These are phyloP conservation scores for Diphyllodes magnificus DNA, from an alignment of 2,113 vertebrate species.

Conservation along the genomic window DNA sequence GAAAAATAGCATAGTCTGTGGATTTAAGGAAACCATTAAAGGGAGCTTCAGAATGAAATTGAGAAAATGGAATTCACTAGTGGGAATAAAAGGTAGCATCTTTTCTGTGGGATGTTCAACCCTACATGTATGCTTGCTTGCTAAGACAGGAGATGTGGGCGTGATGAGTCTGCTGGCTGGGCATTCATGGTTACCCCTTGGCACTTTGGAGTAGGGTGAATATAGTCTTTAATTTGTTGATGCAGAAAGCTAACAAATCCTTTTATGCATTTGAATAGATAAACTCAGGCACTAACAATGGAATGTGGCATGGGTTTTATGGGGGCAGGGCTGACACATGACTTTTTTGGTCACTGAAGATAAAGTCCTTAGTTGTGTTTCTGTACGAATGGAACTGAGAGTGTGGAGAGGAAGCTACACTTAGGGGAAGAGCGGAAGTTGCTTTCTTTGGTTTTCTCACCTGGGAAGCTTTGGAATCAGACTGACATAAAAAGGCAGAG, in stretches of 20 bases:
- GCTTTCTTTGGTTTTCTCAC: neutral
- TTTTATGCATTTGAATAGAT: neutral
- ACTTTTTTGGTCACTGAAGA: neutral
- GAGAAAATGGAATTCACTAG: neutral
- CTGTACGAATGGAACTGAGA: neutral
- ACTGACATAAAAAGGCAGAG: neutral
- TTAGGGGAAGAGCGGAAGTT: neutral
- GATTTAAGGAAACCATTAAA: neutral
- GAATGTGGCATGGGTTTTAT: neutral
- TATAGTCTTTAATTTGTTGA: neutral
- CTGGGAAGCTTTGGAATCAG: neutral
- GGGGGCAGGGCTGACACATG: neutral
- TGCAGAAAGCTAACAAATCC: neutral
- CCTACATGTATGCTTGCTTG: neutral
- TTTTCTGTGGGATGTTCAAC: neutral
- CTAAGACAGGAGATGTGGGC: rapidly evolving
- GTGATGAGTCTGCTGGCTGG: neutral
- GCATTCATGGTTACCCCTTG: neutral
- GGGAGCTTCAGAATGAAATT: neutral
- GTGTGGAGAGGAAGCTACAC: neutral
- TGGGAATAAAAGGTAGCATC: neutral
- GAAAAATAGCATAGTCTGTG: neutral
- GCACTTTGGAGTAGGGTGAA: neutral
- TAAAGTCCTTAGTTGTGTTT: neutral
- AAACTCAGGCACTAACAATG: neutral